Evolutionary conservation across 2,113 vertebrate genomes (phyloP).

Genomic region (Bungarus multicinctus): DNA sequence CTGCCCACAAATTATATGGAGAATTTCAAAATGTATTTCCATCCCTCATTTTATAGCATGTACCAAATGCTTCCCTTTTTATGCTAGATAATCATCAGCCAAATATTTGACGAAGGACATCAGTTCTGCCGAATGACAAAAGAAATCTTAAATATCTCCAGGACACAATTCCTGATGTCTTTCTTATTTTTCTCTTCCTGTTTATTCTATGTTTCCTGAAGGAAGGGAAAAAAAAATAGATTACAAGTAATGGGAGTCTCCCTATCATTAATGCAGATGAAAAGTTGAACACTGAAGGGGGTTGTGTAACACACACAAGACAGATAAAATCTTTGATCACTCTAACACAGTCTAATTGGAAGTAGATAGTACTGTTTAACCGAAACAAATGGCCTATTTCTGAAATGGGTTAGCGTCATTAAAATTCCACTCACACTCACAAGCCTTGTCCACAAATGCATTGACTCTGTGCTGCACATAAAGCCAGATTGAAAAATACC

Average conservation of each 20-base stretch:
- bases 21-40: not conserved
- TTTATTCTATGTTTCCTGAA: not conserved
- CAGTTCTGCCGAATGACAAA: not conserved
- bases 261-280: slow-evolving; percentile 10
- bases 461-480: not conserved
- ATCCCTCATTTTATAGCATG: not conserved
- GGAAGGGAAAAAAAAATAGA: not conserved
- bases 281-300: slow-evolving; percentile 15
- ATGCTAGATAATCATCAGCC: not conserved
- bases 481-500: not conserved
- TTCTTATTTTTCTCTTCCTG: not conserved
- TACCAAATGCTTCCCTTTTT: not conserved
- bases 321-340: slow-evolving; percentile 25
- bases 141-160: not conserved
- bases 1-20: not conserved
- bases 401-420: slow-evolving; percentile 24
- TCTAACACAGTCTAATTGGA: slow-evolving; percentile 22
- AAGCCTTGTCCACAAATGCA: slow-evolving; percentile 20
- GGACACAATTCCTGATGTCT: not conserved
- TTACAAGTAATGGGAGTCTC: not conserved
- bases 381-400: slow-evolving; percentile 34
- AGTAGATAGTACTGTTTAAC: slow-evolving; percentile 22
- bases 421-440: slow-evolving; percentile 17
- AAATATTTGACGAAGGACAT: not conserved
- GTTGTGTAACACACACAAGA: slow-evolving; percentile 3